Evolutionary conservation across 2,113 vertebrate species (phyloP), one percentile per base, ranked within the genome.

Genomic region (Rhinolophus ferrumequinum): DNA sequence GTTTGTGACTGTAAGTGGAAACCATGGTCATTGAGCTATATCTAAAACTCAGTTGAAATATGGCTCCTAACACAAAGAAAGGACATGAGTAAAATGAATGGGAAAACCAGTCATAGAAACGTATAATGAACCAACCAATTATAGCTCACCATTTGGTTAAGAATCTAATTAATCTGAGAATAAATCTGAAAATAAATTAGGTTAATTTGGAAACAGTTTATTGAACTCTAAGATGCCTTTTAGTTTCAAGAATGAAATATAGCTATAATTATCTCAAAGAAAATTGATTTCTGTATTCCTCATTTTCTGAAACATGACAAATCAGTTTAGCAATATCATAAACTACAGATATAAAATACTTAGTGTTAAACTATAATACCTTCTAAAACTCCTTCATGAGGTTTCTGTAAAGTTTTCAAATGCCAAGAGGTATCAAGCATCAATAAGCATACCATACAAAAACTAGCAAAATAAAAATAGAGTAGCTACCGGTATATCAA

Each of bases 211-310:
- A 75, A 66, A 81, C 13, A 84, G 12, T 18, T 84, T 92, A 86
- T 19, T 90, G 21, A 52, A 83, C 81, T 96, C 38, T 96, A 76
- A 97, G 77, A 89, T 41, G 64, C 22, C 77, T 81, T 38, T 90
- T 83, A 92, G 12, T 82, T 97, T 62, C 28, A 95, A 92, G 56
- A 97, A 82, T 84, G 60, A 96, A 96, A 88, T 47, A 83, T 47
- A 85, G 14, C 62, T 0, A 0, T 69, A 95, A 47, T n/a, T 88
- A 18, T 96, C 95, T 97, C 93, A 96, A 97, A 97, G 6, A 92
- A 16, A 97, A 98, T 97, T 97, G 58, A 93, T 98, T 97, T 95
- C 76, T 97, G 8, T 19, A n/a, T 56, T 92, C 67, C 82, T 97
- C 88, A 4, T 0, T 86, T 97, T 94, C 50, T 86, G 26, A 96